phyloP scores from a whole-genome alignment of 1,140 invertebrate species.

The Triops longicaudatus region DNA sequence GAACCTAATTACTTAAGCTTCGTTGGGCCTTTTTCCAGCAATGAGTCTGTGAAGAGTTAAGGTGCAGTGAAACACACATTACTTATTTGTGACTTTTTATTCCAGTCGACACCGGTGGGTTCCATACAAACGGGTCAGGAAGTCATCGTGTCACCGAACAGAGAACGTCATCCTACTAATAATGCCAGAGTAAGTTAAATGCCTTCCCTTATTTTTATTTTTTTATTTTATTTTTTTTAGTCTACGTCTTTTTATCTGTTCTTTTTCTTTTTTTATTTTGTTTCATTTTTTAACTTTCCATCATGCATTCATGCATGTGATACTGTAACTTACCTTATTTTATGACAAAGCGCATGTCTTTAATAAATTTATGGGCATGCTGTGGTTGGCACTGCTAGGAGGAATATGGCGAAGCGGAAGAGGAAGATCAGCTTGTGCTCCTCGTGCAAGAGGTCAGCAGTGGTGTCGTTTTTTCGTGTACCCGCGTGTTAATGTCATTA shows the following conservation, averaged over 20 bases:
- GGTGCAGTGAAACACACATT: neutral
- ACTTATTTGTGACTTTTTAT: conserved; percentile 34
- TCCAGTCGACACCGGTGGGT: conserved; percentile 81
- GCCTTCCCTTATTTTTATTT: neutral
- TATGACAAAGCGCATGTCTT: neutral
- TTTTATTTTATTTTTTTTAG: too few relatives aligned
- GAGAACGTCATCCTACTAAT: conserved; percentile 67
- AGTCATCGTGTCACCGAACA: conserved; percentile 77
- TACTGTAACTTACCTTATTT: neutral
- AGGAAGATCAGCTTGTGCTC: conserved; percentile 17
- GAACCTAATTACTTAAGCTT: conserved; percentile 17
- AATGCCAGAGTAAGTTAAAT: conserved; percentile 57
- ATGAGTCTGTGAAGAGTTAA: neutral
- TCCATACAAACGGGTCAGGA: conserved; percentile 75
- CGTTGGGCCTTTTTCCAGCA: neutral
- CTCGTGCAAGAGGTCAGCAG: conserved; percentile 21
- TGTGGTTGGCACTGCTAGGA: neutral
- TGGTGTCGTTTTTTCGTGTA: too few relatives aligned
- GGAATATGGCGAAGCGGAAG: conserved; percentile 22
- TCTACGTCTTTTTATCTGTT: too few relatives aligned
- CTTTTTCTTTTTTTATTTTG: too few relatives aligned
- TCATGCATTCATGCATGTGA: too few relatives aligned
- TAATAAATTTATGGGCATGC: neutral
- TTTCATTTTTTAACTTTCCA: too few relatives aligned
- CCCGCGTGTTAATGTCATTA: too few relatives aligned